phyloP scores from a whole-genome alignment of 2,113 vertebrate genomes.

The Indicator indicator region DNA sequence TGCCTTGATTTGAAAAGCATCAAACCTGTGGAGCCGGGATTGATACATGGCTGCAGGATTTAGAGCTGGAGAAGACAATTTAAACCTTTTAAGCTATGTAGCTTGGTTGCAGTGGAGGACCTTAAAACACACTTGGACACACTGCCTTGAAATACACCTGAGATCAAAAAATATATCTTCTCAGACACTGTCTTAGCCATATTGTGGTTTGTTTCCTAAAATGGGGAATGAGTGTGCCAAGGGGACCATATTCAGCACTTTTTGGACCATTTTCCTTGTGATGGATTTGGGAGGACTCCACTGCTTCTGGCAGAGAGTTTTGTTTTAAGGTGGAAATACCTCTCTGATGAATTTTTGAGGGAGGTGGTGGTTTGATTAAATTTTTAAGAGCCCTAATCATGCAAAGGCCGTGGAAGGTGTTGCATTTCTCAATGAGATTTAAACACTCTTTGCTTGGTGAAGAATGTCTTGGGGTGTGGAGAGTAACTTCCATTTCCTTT shows the following conservation, averaged over 20 bases:
- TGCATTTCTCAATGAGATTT: constrained; percentile 8
- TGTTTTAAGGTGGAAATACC: constrained; percentile 55
- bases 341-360: constrained; percentile 45
- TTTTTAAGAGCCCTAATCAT: constrained; percentile 43
- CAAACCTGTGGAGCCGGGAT: background rate
- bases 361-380: constrained; percentile 43
- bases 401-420: background rate
- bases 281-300: background rate
- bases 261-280: constrained; percentile 1
- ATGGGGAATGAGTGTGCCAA: background rate
- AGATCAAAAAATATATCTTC: background rate
- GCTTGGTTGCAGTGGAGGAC: background rate
- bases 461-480: background rate
- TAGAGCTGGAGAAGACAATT: background rate
- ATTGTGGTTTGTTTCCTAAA: background rate
- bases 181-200: background rate
- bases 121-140: background rate
- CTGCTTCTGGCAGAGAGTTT: constrained; percentile 17
- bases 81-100: background rate
- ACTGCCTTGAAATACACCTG: background rate
- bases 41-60: background rate
- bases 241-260: background rate
- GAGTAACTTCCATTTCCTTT: background rate
- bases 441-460: background rate
- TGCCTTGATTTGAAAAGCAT: background rate